Evolutionary conservation across 2,888 invertebrate genomes (phyloP).

Genomic region (Lasius fuliginosus): DNA sequence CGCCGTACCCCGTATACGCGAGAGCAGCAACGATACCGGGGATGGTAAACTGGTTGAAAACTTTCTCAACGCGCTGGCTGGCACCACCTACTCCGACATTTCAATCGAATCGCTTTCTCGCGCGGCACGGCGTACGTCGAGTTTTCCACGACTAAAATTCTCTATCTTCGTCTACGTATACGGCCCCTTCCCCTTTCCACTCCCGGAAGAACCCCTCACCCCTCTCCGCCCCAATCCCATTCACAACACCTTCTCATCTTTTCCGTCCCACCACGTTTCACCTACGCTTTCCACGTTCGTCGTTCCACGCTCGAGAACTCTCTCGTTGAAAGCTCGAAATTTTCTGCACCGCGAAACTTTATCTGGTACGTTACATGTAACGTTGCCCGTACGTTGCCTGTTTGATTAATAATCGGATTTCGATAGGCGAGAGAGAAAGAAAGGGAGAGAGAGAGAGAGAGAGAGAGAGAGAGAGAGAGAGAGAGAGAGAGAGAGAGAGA

Average conservation of each 20-base stretch:
- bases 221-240: background rate
- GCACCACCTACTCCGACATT: conserved; percentile 62
- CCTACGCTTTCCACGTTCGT: conserved; percentile 27
- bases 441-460: background rate
- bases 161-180: conserved; percentile 37
- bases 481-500: too few species aligned
- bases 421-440: background rate
- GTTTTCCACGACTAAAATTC: conserved; percentile 64
- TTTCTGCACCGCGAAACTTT: conserved; percentile 57
- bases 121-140: conserved; percentile 70
- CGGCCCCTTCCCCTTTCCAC: conserved; percentile 11
- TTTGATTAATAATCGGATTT: conserved; percentile 53
- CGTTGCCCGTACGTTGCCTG: background rate
- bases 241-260: conserved; percentile 21
- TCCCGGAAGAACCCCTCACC: background rate
- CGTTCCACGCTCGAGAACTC: conserved; percentile 14
- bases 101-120: conserved; percentile 72
- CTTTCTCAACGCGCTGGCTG: conserved; percentile 62
- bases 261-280: conserved; percentile 26
- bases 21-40: conserved; percentile 59
- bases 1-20: conserved; percentile 37
- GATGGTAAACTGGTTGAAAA: conserved; percentile 74
- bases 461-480: background rate
- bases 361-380: conserved; percentile 28
- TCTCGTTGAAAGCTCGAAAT: conserved; percentile 46